Evolutionary conservation across 2,113 vertebrate species (phyloP), one percentile per base, ranked within the genome.

Genomic region (Cololabis saira): DNA sequence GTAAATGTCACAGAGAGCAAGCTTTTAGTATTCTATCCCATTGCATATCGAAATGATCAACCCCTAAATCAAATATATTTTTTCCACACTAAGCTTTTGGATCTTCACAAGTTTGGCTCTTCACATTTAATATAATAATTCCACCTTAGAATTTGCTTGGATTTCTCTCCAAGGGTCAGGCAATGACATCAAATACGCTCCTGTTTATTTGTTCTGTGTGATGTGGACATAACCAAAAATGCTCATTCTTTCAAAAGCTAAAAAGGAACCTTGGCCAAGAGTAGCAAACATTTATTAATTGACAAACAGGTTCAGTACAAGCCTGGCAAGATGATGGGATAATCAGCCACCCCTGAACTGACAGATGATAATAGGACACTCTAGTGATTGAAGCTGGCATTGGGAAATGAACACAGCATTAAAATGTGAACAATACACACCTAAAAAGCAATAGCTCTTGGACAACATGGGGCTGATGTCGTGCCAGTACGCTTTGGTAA

Each of bases 381-480:
- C n/a, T 75, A 42, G 59, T 83, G 76, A 84, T 63, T 71, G 78
- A 84, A 67, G 58, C 63, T 71, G 72, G 74, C 71, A 83, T 70
- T 57, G 67, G 58, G 71, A 69, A 73, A 70, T 69, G 67, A 75
- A 74, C 56, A 74, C 70, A 52, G 50, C 63, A 66, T 73, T 77
- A 80, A 81, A 84, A 86, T 69, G 61, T 50, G 73, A 80, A 79
- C 80, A 72, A 85, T 75, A 85, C 74, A 82, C 63, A 81, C 82
- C 80, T 87, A 73, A 65, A 75, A 83, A 74, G 74, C 76, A 83
- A 87, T 85, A 82, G 71, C 85, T 84, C 75, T 81, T 45, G 44
- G 74, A 87, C 80, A 85, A 74, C 84, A 88, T 87, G 74, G 82
- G 73, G 82, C 82, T 70, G 88, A 67, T 86, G 77, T 78, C 75